phyloP scores from a whole-genome alignment of 2,797 vertebrate species.

The Falco naumanni region DNA sequence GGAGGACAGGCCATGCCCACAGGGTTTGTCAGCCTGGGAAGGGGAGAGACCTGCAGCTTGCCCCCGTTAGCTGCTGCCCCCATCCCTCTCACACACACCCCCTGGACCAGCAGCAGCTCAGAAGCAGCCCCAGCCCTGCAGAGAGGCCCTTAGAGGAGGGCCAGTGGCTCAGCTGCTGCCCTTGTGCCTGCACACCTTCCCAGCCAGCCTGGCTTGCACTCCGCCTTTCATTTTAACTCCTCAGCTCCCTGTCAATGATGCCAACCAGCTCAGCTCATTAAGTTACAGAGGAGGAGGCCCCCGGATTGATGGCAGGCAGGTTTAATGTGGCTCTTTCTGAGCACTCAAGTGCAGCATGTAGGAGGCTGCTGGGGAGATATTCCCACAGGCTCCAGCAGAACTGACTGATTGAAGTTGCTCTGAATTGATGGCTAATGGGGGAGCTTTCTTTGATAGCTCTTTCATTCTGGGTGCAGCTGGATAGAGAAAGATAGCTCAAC shows the following conservation, averaged over 20 bases:
- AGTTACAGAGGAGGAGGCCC: conserved; percentile 59
- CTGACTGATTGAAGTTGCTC: conserved; percentile 73
- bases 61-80: not conserved
- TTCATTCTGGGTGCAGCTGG: conserved; percentile 67
- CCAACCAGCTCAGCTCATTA: conserved; percentile 69
- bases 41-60: rapidly evolving
- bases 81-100: not conserved
- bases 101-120: not conserved
- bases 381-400: conserved; percentile 68
- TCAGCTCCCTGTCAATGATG: conserved; percentile 63
- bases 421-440: conserved; percentile 70
- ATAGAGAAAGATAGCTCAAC: conserved; percentile 55
- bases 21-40: not conserved
- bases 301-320: conserved; percentile 68
- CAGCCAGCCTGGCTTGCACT: not conserved
- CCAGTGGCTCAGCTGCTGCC: conserved; percentile 7
- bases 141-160: not conserved
- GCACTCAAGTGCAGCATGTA: conserved; percentile 67
- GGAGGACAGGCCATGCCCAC: not conserved
- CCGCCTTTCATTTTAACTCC: conserved; percentile 32
- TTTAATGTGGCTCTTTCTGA: conserved; percentile 70
- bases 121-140: not conserved
- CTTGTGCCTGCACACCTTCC: not conserved
- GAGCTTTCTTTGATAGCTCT: conserved; percentile 68
- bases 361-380: conserved; percentile 72